phyloP scores from a whole-genome alignment of 2,888 invertebrate species.

The Nasonia oneida region DNA sequence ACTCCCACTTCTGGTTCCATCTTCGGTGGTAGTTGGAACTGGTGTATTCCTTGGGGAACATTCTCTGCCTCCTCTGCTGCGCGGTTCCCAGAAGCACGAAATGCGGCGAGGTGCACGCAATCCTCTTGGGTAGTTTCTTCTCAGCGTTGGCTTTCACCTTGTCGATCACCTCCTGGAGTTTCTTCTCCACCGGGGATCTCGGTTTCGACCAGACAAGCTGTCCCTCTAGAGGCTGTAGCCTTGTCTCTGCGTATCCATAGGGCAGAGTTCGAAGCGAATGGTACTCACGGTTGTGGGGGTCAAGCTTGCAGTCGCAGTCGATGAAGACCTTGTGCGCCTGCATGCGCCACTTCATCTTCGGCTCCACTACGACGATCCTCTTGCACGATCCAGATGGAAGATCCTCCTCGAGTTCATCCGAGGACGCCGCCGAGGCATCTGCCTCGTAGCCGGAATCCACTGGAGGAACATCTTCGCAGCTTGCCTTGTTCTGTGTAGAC shows the following conservation, averaged over 20 bases:
- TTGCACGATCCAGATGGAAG: neutral
- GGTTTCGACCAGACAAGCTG: neutral
- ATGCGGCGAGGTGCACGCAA: neutral
- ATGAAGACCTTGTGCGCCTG: neutral
- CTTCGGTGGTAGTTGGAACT: neutral
- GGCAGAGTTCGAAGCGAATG: neutral
- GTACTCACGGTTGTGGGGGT: neutral
- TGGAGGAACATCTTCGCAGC: neutral
- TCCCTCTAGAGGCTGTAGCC: neutral
- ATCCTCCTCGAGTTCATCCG: neutral
- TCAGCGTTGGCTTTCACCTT: neutral
- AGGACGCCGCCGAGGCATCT: neutral
- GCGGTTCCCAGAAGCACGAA: neutral
- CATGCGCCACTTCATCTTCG: slow-evolving; percentile 2
- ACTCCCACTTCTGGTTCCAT: neutral
- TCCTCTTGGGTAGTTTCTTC: neutral
- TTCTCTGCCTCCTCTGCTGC: neutral
- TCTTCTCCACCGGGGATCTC: neutral
- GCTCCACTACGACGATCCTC: neutral
- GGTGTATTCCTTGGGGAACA: neutral
- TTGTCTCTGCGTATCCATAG: neutral
- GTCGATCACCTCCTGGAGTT: neutral
- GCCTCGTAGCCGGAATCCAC: too few relatives aligned
- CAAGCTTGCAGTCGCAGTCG: neutral
- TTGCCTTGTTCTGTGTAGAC: neutral